A percentile compares a stretch with the other conserved stretches of the same genome.
Evolutionary conservation across 1,140 invertebrate genomes (phyloP).

Genomic region (Leptinotarsa defecta): DNA sequence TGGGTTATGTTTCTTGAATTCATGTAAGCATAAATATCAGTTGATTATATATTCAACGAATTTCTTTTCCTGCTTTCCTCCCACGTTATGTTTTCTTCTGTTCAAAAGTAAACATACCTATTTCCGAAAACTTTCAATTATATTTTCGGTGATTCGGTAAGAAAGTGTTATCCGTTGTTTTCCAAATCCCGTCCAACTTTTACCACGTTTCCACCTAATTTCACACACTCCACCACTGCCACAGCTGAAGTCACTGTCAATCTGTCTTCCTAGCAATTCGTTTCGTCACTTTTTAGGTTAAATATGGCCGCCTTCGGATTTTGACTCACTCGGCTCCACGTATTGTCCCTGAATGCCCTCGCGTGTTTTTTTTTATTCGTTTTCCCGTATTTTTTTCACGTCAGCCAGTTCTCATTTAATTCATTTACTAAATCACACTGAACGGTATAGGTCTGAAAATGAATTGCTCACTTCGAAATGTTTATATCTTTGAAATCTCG

Average conservation of each 20-base stretch:
- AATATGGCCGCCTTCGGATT: too few species aligned
- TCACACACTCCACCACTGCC: too few species aligned
- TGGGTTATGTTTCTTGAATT: background rate
- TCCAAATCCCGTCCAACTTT: too few species aligned
- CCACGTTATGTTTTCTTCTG: background rate
- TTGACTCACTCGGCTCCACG: background rate
- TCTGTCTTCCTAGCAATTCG: too few species aligned
- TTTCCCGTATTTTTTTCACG: background rate
- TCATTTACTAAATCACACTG: background rate
- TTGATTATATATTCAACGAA: background rate
- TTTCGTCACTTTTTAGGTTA: too few species aligned
- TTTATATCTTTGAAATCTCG: constrained; percentile 40
- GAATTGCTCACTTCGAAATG: constrained; percentile 25
- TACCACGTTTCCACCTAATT: too few species aligned
- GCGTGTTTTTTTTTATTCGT: background rate
- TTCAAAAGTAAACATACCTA: background rate
- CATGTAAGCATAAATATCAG: background rate
- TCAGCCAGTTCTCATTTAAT: background rate
- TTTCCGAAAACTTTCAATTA: too few species aligned
- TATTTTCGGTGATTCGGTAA: too few species aligned
- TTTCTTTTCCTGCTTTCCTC: background rate
- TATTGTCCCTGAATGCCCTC: background rate
- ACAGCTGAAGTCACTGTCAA: too few species aligned
- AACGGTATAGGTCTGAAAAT: constrained; percentile 2
- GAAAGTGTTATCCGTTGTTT: too few species aligned